Percentiles rank a stretch among this genome's conserved stretches.
Evolutionary conservation across 2,888 invertebrate species (phyloP).

Genomic region (Polietes domitor): DNA sequence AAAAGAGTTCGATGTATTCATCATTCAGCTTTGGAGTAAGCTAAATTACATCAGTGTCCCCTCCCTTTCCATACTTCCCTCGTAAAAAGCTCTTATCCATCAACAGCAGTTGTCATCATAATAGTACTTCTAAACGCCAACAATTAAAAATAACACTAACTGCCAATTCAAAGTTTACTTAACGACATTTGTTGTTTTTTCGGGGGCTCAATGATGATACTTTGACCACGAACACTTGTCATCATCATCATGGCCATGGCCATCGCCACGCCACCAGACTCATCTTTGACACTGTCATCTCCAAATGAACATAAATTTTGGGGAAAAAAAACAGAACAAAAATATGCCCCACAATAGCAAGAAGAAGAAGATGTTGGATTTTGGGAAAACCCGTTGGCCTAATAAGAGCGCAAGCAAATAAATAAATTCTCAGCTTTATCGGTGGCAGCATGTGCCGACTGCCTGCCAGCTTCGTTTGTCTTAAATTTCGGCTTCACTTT

Average conservation of each 20-base stretch:
- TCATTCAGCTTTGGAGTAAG: too few relatives aligned
- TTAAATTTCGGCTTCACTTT: neutral
- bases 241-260: too few relatives aligned
- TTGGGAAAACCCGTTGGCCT: neutral
- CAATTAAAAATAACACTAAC: neutral
- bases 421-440: slow-evolving; percentile 5
- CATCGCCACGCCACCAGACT: too few relatives aligned
- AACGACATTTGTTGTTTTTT: too few relatives aligned
- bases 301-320: neutral
- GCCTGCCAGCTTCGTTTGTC: neutral
- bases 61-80: too few relatives aligned
- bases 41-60: too few relatives aligned
- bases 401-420: neutral
- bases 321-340: neutral
- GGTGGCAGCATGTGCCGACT: too few relatives aligned
- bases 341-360: too few relatives aligned
- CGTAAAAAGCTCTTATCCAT: neutral
- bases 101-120: too few relatives aligned
- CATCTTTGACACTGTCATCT: too few relatives aligned
- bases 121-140: too few relatives aligned
- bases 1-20: too few relatives aligned
- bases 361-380: neutral
- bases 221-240: neutral
- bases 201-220: neutral
- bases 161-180: neutral